These are phyloP conservation scores for Phoxinus phoxinus DNA, from an alignment of 2,113 vertebrate genomes.

Conservation along the genomic window DNA sequence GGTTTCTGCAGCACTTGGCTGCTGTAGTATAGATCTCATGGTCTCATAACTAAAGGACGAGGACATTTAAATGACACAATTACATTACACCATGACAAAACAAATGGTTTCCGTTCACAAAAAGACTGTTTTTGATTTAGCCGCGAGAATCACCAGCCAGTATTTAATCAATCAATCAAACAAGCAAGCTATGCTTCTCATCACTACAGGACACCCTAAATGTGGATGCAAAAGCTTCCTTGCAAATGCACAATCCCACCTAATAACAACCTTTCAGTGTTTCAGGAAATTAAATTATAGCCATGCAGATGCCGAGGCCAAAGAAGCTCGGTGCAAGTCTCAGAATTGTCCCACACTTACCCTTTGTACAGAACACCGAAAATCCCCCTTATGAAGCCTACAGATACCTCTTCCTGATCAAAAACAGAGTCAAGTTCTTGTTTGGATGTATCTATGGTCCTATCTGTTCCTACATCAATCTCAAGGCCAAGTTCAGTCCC, in stretches of 20 bases:
- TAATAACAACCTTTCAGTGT: slow-evolving; percentile 29
- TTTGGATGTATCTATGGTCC: neutral
- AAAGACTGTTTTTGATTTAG: neutral
- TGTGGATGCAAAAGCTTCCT: slow-evolving; percentile 5
- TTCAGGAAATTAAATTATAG: neutral
- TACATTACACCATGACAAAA: neutral
- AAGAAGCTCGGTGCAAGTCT: neutral
- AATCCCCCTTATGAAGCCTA: slow-evolving; percentile 55
- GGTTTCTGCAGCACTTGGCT: slow-evolving; percentile 33
- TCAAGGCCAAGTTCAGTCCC: neutral
- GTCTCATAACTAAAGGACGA: slow-evolving; percentile 64
- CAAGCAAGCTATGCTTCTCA: slow-evolving; percentile 12
- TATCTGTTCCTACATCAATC: slow-evolving; percentile 17
- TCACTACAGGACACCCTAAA: neutral
- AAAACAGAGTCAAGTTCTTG: slow-evolving; percentile 31
- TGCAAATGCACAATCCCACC: neutral
- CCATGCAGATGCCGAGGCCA: slow-evolving; percentile 25
- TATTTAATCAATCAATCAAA: slow-evolving; percentile 2
- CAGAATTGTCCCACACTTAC: slow-evolving; percentile 55
- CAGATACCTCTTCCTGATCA: slow-evolving; percentile 31
- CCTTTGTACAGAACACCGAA: slow-evolving; percentile 61
- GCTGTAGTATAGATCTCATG: slow-evolving; percentile 59
- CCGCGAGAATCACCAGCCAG: neutral
- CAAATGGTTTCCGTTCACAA: neutral
- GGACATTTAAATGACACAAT: slow-evolving; percentile 45